phyloP scores from a whole-genome alignment of 1,140 invertebrate species.

The Drosophila leontia region DNA sequence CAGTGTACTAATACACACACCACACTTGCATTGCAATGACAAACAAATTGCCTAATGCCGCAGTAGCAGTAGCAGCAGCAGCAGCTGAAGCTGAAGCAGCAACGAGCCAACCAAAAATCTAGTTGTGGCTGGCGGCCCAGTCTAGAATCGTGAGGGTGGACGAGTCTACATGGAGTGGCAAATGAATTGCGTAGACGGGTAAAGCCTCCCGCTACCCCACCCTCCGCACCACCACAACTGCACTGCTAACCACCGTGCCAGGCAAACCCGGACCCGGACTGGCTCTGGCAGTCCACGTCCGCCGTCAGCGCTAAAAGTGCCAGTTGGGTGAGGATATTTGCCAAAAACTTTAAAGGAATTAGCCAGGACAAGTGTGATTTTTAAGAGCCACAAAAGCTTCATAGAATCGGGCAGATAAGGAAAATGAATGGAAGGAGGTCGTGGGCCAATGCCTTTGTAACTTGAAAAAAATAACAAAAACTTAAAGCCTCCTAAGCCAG shows the following conservation, averaged over 20 bases:
- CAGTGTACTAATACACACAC: constrained; percentile 16
- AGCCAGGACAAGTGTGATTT: constrained; percentile 52
- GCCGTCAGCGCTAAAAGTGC: constrained; percentile 48
- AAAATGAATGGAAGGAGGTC: constrained; percentile 31
- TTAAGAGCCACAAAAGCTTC: constrained; percentile 29
- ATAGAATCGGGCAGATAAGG: constrained; percentile 21
- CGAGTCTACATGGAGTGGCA: constrained; percentile 19
- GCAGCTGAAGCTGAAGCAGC: constrained; percentile 23
- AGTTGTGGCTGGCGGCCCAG: constrained; percentile 63
- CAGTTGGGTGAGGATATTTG: constrained; percentile 59
- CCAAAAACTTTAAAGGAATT: constrained; percentile 67
- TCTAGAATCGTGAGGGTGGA: constrained; percentile 22
- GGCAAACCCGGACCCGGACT: constrained; percentile 9
- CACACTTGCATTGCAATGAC: constrained; percentile 63
- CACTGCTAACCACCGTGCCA: constrained; percentile 19
- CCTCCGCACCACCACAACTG: not conserved
- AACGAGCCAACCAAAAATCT: constrained; percentile 72
- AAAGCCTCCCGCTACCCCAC: not conserved
- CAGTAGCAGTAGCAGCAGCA: constrained; percentile 35
- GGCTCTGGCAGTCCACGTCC: constrained; percentile 29
- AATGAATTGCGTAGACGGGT: constrained; percentile 66
- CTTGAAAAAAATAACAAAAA: not conserved
- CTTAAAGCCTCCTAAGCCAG: constrained; percentile 11
- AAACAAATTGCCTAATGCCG: constrained; percentile 76
- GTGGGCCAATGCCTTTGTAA: not conserved